Conservation (phyloP, 1,140 invertebrate genomes). For the Rhynchophorus ferrugineus region DNA sequence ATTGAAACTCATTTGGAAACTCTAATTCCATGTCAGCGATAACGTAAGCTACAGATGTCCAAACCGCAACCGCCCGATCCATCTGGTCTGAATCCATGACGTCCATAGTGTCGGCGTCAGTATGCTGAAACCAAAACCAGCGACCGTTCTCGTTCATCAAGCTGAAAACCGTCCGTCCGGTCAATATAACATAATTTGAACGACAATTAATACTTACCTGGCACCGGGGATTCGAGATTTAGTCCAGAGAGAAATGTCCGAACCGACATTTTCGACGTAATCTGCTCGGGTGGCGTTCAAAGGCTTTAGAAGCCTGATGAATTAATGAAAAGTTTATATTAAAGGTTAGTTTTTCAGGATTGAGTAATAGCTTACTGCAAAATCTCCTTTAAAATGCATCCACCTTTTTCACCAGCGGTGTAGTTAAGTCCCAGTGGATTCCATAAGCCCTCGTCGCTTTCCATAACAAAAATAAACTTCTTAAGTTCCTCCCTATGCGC, state of each 20-base stretch:
- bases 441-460: slow-evolving; percentile 78
- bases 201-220: slow-evolving; percentile 1
- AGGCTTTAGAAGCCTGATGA: slow-evolving; percentile 6
- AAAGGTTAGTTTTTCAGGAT: background rate
- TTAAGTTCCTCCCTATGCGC: slow-evolving; percentile 52
- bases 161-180: slow-evolving; percentile 32
- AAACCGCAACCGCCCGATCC: slow-evolving; percentile 63
- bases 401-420: slow-evolving; percentile 48
- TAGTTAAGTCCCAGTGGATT: slow-evolving; percentile 57
- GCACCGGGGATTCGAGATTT: slow-evolving; percentile 58
- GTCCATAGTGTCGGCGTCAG: slow-evolving; percentile 68
- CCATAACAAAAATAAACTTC: slow-evolving; percentile 66
- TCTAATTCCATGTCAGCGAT: slow-evolving; percentile 62
- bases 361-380: slow-evolving; percentile 43
- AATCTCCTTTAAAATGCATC: slow-evolving; percentile 57
- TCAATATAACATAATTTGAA: no score
- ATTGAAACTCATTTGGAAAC: slow-evolving; percentile 47
- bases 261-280: slow-evolving; percentile 44
- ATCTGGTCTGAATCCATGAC: slow-evolving; percentile 57
- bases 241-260: slow-evolving; percentile 58
- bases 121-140: slow-evolving; percentile 80
- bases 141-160: slow-evolving; percentile 58
- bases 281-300: slow-evolving; percentile 15
- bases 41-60: slow-evolving; percentile 64
- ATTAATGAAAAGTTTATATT: background rate